Base-by-base conservation (phyloP, 2,888 invertebrate genomes). In the Drosophila anomalata region DNA sequence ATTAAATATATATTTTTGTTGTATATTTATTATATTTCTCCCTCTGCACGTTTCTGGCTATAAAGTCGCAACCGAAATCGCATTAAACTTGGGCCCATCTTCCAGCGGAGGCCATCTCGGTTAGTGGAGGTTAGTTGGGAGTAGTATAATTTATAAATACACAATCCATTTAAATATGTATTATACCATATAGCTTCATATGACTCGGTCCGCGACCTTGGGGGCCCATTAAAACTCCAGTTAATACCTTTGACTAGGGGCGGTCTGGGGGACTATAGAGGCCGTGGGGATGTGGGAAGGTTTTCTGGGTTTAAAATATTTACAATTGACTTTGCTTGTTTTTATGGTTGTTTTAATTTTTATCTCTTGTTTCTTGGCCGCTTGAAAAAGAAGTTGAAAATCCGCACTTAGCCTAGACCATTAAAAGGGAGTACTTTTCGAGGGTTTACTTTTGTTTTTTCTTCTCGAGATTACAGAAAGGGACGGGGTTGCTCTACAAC, bases 141-240 rank as follows among this genome's bases (percentile, higher is more conserved):
- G 73, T 70, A 22, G 33, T 65, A 73, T 73, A 70, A 52, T 70
- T 70, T 71, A 69, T 69, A 72, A 53, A 54, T 61, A 67, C 56
- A 66, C 56, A 42, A 48, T 56, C 48, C 53, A 53, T 47, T 12
- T 47, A 42, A 17, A 42, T 41, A 41, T 53, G 7, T 36, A 36
- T n/a, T 36, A 36, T 33, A 33, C 29, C 24, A 48, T 41, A 66
- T 67, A 67, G 59, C 39, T 47, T 78, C 85, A 84, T 84, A 84
- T 80, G 85, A 76, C 84, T 70, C 72, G 63, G 71, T 66, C 50
- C 73, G 85, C 74, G 85, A 82, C 81, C 81, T 81, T 81, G 88
- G 82, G 76, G 86, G 66, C 79, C 86, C 87, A 87, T 81, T 87
- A 73, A 87, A 74, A 81, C 85, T 68, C 82, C 76, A 82, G 71